These are phyloP conservation scores for Harmothoe impar DNA, from an alignment of 2,888 invertebrate genomes.

Conservation along the genomic window DNA sequence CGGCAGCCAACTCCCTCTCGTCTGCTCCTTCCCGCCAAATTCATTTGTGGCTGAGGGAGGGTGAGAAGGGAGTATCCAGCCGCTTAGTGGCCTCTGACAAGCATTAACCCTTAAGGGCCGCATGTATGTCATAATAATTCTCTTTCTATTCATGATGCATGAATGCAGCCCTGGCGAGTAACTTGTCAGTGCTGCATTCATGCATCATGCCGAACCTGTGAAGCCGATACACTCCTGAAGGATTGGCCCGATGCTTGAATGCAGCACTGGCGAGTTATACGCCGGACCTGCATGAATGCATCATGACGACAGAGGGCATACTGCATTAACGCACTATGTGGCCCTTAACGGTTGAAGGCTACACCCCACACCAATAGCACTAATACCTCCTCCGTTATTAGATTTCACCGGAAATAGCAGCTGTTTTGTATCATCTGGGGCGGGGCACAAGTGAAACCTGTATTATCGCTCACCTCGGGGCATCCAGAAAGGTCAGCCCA, in stretches of 20 bases:
- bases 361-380: not conserved
- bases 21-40: constrained; percentile 19
- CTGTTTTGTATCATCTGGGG: not conserved
- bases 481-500: not conserved
- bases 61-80: not conserved
- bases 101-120: too few species aligned
- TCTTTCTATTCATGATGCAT: too few species aligned
- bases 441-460: not conserved
- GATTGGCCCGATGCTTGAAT: too few species aligned
- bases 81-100: not conserved
- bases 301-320: too few species aligned
- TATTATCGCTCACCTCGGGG: not conserved
- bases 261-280: too few species aligned
- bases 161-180: too few species aligned
- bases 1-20: constrained; percentile 13
- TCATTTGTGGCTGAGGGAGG: not conserved
- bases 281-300: too few species aligned
- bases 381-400: not conserved
- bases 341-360: not conserved
- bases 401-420: constrained; percentile 21
- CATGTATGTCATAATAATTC: too few species aligned
- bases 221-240: too few species aligned
- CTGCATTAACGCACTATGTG: too few species aligned
- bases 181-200: too few species aligned
- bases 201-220: too few species aligned